Evolutionary conservation across 2,797 vertebrate genomes (phyloP), one percentile per base, ranked within the genome.

Genomic region (Spinibarbus caldwelli): DNA sequence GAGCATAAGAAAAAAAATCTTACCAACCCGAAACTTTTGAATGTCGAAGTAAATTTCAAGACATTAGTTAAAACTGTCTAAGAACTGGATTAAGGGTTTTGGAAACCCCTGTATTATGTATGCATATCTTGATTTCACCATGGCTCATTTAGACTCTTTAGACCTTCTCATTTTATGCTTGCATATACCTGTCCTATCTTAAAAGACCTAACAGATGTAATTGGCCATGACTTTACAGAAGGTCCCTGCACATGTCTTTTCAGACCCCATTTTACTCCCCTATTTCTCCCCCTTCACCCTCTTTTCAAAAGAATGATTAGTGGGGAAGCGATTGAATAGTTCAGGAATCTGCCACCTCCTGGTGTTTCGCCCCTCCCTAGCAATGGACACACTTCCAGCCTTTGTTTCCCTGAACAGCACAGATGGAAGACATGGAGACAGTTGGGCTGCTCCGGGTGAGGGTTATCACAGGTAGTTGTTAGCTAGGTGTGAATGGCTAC

Each of bases 301-400:
- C 49, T 87, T 86, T 83, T 80, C 47, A 72, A 47, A 66, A 84
- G 82, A 62, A 26, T 82, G 83, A 34, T 80, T 86, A 86, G 70
- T 73, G 19, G 54, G 43, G 17, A 84, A 73, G 76, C 57, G 45
- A 75, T 29, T 81, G 52, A 87, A 67, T 54, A 86, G 82, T 83
- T 83, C 80, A 88, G 82, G 87, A 90, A 89, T 87, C 86, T 86
- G 17, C 57, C 62, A 64, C 86, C 82, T 88, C 47, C 83, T 86
- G 81, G 82, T 71, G 72, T 77, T 84, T 87, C 19, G 57, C 26
- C 54, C 76, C 17, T 76, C 67, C 80, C 41, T 34, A n/a, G 29
- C 23, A 64, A 54, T 86, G 52, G 73, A 83, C 73, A 82, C 79
- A 87, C 78, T 87, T 80, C 73, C 84, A 88, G 78, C 29, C 23